Percentiles rank a stretch among this genome's conserved stretches.
These are phyloP conservation scores for Apodemus speciosus DNA, from an alignment of 2,113 vertebrate species.

Conservation along the genomic window DNA sequence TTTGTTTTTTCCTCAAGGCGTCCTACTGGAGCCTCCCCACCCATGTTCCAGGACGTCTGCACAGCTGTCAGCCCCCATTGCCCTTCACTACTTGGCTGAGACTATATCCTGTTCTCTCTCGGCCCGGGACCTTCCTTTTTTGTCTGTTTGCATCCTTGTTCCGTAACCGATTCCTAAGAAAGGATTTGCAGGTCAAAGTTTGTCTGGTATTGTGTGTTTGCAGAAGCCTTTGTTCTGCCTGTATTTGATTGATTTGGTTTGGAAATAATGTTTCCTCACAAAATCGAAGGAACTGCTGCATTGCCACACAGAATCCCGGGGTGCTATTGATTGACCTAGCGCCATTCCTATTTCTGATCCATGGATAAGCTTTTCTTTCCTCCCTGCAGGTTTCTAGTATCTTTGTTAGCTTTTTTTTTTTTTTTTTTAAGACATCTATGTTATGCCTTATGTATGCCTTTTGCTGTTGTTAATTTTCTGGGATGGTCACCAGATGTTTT, in stretches of 20 bases:
- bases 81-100: slow-evolving; percentile 4
- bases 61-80: neutral
- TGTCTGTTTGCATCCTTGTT: slow-evolving; percentile 28
- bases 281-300: neutral
- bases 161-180: slow-evolving; percentile 29
- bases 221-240: neutral
- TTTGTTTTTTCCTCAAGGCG: slow-evolving; percentile 42
- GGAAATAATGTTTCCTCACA: slow-evolving; percentile 40
- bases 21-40: neutral
- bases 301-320: neutral
- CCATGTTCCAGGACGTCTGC: neutral
- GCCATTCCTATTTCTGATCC: slow-evolving; percentile 11
- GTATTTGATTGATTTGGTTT: neutral
- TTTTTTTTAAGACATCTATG: slow-evolving; percentile 30
- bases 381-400: neutral
- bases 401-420: neutral
- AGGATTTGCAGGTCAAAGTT: slow-evolving; percentile 2
- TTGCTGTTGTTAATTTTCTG: neutral
- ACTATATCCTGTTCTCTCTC: neutral
- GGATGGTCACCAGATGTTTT: slow-evolving; percentile 51
- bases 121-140: neutral
- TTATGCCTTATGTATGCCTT: neutral
- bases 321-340: neutral
- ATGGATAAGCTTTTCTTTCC: slow-evolving; percentile 10
- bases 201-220: neutral